phyloP scores from a whole-genome alignment of 2,113 vertebrate genomes.

The Chlamydotis undulata region DNA sequence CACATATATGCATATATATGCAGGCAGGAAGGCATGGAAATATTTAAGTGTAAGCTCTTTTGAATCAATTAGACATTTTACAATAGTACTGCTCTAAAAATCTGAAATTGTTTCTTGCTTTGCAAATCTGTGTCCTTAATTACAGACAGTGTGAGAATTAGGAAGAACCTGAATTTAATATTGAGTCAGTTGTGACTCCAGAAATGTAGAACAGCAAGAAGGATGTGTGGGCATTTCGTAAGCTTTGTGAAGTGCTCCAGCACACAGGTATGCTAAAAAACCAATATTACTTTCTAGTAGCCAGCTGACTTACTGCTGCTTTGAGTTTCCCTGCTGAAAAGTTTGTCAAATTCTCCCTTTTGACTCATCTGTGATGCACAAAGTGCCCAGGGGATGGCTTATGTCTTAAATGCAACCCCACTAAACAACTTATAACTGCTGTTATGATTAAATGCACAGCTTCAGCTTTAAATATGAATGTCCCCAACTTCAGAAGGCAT shows the following conservation, averaged over 20 bases:
- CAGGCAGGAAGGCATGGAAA: not conserved
- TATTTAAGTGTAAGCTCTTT: not conserved
- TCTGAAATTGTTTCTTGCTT: not conserved
- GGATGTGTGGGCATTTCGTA: not conserved
- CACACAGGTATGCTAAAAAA: not conserved
- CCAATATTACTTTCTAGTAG: not conserved
- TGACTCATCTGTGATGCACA: not conserved
- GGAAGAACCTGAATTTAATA: not conserved
- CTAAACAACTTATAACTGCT: not conserved
- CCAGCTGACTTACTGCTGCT: not conserved
- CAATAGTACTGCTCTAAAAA: not conserved
- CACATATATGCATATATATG: not conserved
- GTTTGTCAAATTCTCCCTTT: not conserved
- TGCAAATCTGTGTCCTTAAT: not conserved
- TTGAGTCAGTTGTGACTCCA: not conserved
- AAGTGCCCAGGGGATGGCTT: not conserved
- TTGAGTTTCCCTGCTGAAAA: not conserved
- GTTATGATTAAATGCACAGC: not conserved
- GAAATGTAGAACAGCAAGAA: not conserved
- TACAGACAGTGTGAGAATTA: not conserved
- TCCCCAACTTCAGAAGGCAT: not conserved
- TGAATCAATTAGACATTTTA: not conserved
- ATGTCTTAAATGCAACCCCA: not conserved
- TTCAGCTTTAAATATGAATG: not conserved
- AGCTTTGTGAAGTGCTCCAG: not conserved